These are phyloP conservation scores for Drosophila eugracilis DNA, from an alignment of 1,140 invertebrate species.

Conservation along the genomic window DNA sequence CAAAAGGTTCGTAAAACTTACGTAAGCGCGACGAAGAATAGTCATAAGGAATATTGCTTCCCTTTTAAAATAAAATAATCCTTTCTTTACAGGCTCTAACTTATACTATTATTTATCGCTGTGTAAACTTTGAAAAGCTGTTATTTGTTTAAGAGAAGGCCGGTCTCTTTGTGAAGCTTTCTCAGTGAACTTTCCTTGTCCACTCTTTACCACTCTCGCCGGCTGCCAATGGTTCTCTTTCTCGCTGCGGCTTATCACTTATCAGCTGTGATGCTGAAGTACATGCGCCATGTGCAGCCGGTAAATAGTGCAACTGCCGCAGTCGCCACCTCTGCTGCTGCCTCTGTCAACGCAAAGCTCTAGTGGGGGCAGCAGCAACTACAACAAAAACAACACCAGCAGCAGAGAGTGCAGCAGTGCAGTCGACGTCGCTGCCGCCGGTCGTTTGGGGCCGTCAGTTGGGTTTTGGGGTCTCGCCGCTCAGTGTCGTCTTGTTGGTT, in stretches of 20 bases:
- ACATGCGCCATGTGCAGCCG: conserved; percentile 63
- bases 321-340: conserved; percentile 28
- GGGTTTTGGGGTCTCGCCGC: conserved; percentile 60
- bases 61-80: no score
- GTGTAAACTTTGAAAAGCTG: conserved; percentile 57
- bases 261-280: conserved; percentile 74
- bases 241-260: conserved; percentile 66
- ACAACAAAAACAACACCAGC: conserved; percentile 24
- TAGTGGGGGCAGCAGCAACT: conserved; percentile 39
- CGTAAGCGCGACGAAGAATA: no score
- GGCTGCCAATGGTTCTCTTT: neutral
- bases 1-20: no score
- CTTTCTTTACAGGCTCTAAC: no score
- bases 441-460: conserved; percentile 41
- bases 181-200: neutral
- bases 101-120: neutral
- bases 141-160: neutral
- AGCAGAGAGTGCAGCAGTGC: conserved; percentile 29
- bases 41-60: no score
- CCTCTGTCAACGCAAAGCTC: conserved; percentile 66
- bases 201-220: conserved; percentile 1
- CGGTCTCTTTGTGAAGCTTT: neutral
- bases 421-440: conserved; percentile 35
- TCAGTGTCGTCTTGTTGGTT: conserved; percentile 80
- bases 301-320: conserved; percentile 50